Conservation (phyloP, 2,888 invertebrate species). For the Brachylomia viminalis region DNA sequence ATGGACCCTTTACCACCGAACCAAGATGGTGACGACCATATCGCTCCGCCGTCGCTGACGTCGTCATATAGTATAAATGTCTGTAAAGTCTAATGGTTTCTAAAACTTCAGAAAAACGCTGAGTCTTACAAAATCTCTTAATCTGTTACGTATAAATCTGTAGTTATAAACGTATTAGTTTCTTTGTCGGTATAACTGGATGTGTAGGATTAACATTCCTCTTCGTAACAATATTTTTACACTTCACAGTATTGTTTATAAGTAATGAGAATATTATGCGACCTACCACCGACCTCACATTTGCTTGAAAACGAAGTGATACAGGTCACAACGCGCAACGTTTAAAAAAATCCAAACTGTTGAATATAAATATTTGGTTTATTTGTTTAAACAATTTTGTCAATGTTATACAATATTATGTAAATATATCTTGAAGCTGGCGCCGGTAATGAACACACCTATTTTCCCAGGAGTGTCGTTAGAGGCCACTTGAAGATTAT, state of each 20-base stretch:
- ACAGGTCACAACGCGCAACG: constrained; percentile 42
- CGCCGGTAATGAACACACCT: constrained; percentile 41
- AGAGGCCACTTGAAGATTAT: constrained; percentile 35
- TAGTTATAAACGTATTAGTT: constrained; percentile 9
- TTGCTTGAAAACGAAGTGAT: constrained; percentile 51
- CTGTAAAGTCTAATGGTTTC: not conserved
- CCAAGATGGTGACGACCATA: no score
- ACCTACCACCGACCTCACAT: constrained; percentile 55
- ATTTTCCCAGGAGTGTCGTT: constrained; percentile 35
- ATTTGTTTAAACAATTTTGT: constrained; percentile 46
- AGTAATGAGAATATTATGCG: constrained; percentile 61
- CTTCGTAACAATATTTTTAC: constrained; percentile 20
- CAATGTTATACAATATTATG: constrained; percentile 49
- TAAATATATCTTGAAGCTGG: constrained; percentile 33
- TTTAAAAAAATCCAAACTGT: constrained; percentile 44
- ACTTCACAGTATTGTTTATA: constrained; percentile 45
- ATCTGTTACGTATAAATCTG: constrained; percentile 14
- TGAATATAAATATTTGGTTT: constrained; percentile 54
- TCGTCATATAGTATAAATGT: no score
- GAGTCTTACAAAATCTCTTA: not conserved
- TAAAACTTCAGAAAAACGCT: not conserved
- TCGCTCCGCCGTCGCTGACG: no score
- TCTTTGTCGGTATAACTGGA: constrained; percentile 36
- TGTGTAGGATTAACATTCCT: constrained; percentile 38
- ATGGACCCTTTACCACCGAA: no score